phyloP scores from a whole-genome alignment of 2,888 invertebrate genomes.

The Dermolepida albohirtum region DNA sequence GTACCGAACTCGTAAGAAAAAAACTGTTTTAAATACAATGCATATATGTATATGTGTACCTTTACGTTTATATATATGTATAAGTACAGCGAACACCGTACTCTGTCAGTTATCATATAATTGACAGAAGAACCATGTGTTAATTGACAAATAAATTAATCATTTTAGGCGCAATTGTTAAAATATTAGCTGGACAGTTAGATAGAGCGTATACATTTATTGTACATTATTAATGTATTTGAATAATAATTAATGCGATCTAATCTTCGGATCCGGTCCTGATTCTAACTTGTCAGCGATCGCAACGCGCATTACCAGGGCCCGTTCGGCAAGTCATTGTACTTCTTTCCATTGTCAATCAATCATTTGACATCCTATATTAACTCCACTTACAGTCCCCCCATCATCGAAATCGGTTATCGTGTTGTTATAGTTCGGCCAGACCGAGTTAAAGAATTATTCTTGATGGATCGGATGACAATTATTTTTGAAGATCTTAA shows the following conservation, averaged over 20 bases:
- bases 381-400: constrained; percentile 44
- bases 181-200: constrained; percentile 34
- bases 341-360: constrained; percentile 48
- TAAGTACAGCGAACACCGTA: constrained; percentile 18
- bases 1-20: constrained; percentile 6
- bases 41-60: neutral
- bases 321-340: constrained; percentile 48
- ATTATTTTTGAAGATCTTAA: constrained; percentile 32
- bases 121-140: constrained; percentile 30
- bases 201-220: constrained; percentile 18
- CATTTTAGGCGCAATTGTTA: constrained; percentile 35
- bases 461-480: constrained; percentile 31
- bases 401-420: constrained; percentile 6
- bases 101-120: constrained; percentile 13
- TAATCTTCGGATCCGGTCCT: constrained; percentile 40
- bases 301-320: constrained; percentile 45
- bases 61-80: constrained; percentile 2
- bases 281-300: constrained; percentile 41
- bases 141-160: constrained; percentile 40
- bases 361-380: constrained; percentile 49
- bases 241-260: constrained; percentile 40
- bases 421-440: constrained; percentile 16
- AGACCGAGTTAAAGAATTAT: neutral
- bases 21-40: constrained; percentile 37
- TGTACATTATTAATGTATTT: constrained; percentile 41